Evolutionary conservation across 2,888 invertebrate genomes (phyloP), one percentile per base, ranked within the genome.

Genomic region (Caenorhabditis sp.): DNA sequence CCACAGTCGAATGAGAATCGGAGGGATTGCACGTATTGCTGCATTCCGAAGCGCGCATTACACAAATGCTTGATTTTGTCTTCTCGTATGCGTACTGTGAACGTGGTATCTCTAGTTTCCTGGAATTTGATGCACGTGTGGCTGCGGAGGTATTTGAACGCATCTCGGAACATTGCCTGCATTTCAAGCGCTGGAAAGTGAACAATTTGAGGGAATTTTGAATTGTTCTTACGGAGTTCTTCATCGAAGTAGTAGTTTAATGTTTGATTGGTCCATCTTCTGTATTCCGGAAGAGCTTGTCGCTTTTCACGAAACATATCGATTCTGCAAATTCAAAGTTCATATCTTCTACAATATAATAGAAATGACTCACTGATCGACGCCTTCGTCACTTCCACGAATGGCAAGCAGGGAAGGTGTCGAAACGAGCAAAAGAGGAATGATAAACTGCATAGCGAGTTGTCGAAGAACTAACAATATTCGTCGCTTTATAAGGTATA

Each of bases 151-250:
- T 46, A 71, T 0, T 20, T 9, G 37, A 71, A 30, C 1, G 70
- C 61, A 15, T 71, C 61, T 20, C 59, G 45, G 39, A 71, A 61
- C 58, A 68, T 58, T 6, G 58, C 68, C 35, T 20, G 30, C 50
- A 68, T 43, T 39, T 68, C 68, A 9, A 26, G 15, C 1, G 63
- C 63, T 65, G 45, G 24, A 65, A 65, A 11, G 9, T 24, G 13
- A 7, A 3, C 20, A 20, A 5, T 11, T 15, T 7, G 43, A 26
- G 8, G 27, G 35, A 35, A 15, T 26, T 32, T n/a, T 30, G 7
- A 27, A 9, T 2, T 15, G 11, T 7, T 15, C 50, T 17, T 22
- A 52, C 52, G 32, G 8, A 52, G 20, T 5, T 1, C 17, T 13
- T n/a, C 15, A n/a, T 24, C 24, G 30, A 53, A 35, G 15, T 11